These are phyloP conservation scores for Synodontis membranacea DNA, from an alignment of 2,113 vertebrate genomes.

Conservation along the genomic window DNA sequence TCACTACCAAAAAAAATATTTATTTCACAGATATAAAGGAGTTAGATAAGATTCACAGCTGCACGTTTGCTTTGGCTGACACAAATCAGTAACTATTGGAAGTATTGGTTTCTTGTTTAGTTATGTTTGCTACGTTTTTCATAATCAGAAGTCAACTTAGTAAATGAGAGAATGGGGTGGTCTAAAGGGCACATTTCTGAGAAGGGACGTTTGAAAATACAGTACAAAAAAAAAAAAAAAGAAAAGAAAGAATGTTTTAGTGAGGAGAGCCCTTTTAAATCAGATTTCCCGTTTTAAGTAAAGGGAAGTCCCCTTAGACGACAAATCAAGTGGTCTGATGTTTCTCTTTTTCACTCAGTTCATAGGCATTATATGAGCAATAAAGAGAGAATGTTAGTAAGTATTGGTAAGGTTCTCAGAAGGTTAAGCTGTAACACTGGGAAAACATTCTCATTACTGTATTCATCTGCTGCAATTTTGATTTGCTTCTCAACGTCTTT, in stretches of 20 bases:
- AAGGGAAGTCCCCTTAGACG: conserved; percentile 20
- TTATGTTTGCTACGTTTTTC: not conserved
- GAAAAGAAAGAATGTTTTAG: not conserved
- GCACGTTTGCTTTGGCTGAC: not conserved
- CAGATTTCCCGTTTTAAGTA: not conserved
- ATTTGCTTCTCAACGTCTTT: not conserved
- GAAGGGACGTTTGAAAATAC: conserved; percentile 2
- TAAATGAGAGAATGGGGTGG: conserved; percentile 9
- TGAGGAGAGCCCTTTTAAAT: conserved; percentile 2
- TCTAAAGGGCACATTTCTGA: conserved; percentile 24
- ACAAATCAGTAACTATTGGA: not conserved
- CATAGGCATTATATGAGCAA: not conserved
- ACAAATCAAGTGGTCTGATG: not conserved
- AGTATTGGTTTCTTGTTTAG: not conserved
- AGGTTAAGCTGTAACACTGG: not conserved
- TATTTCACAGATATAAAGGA: not conserved
- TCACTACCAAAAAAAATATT: not conserved
- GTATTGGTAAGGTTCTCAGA: not conserved
- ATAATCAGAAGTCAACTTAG: not conserved
- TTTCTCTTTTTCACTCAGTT: conserved; percentile 27
- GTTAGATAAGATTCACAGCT: not conserved
- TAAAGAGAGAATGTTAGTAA: not conserved
- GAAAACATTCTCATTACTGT: not conserved
- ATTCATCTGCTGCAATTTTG: not conserved
- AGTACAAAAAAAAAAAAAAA: not conserved